phyloP scores from a whole-genome alignment of 2,888 invertebrate species.

The Ectobius pallidus region DNA sequence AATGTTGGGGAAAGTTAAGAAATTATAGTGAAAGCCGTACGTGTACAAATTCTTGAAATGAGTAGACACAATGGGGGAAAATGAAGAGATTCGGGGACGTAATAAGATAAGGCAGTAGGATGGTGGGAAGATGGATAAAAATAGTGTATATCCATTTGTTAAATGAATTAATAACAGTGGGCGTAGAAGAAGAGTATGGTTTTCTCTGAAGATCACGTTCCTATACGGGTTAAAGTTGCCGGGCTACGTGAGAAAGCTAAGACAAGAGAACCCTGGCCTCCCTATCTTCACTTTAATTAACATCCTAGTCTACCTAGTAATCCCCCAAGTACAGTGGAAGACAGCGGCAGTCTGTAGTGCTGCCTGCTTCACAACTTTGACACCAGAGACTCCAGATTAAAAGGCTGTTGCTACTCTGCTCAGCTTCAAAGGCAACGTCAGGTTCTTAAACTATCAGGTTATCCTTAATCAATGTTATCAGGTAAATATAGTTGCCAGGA shows the following conservation, averaged over 20 bases:
- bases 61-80: neutral
- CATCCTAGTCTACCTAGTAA: constrained; percentile 28
- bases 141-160: neutral
- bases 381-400: neutral
- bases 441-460: no score
- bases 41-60: neutral
- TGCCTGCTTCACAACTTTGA: neutral
- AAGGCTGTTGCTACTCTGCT: no score
- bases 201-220: neutral
- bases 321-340: constrained; percentile 13
- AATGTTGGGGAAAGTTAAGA: neutral
- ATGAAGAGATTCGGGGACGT: neutral
- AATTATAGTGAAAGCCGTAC: neutral
- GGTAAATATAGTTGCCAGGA: no score
- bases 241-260: neutral
- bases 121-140: neutral
- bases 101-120: neutral
- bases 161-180: neutral
- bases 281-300: constrained; percentile 27
- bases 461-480: no score
- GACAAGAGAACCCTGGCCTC: neutral
- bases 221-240: neutral
- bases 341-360: neutral
- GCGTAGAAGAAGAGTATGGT: neutral
- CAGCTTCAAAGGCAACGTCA: no score